Conservation (phyloP, 2,888 invertebrate species). For the Seladonia tumulorum region DNA sequence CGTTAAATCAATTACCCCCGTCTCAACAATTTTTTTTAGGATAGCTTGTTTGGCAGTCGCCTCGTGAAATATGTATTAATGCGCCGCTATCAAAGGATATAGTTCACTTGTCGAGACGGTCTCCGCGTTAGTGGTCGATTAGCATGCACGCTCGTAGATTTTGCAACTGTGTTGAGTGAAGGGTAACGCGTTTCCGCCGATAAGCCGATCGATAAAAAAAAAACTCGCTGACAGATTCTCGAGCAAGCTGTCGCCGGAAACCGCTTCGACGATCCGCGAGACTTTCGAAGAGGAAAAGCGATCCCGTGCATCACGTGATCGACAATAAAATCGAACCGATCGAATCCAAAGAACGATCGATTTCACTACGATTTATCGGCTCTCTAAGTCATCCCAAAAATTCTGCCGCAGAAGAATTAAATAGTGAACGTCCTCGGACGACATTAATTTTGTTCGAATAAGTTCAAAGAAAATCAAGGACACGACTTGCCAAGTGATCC, state of each 20-base stretch:
- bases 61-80: background rate
- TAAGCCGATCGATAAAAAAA: conserved; percentile 7
- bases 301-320: background rate
- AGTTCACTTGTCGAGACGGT: background rate
- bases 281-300: background rate
- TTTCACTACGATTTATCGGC: conserved; percentile 1
- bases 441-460: background rate
- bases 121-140: background rate
- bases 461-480: background rate
- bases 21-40: background rate
- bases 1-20: background rate
- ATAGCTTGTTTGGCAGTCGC: background rate
- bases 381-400: background rate
- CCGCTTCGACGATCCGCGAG: background rate
- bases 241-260: background rate
- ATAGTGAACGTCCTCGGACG: too few relatives aligned
- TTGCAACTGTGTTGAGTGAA: conserved; percentile 47
- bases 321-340: background rate
- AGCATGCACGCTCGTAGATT: conserved; percentile 11
- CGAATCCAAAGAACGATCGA: background rate
- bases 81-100: background rate
- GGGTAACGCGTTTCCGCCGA: conserved; percentile 30
- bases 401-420: background rate
- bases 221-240: background rate
- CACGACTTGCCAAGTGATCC: background rate